These are phyloP conservation scores for Drosophila gaucha DNA, from an alignment of 2,888 invertebrate genomes.

Conservation along the genomic window DNA sequence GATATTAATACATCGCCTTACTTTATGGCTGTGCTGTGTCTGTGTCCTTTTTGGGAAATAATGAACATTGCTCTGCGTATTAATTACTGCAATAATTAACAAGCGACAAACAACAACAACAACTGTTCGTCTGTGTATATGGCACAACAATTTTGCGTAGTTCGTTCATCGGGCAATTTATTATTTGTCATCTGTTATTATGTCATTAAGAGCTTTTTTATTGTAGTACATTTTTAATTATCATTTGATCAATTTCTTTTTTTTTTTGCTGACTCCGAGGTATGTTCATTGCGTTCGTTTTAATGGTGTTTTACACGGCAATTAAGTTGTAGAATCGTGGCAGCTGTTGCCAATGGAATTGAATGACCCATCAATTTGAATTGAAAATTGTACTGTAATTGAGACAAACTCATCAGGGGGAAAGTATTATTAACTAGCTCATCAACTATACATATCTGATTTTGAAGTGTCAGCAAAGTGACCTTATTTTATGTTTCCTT, in stretches of 20 bases:
- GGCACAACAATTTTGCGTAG: slow-evolving; percentile 63
- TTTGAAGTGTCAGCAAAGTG: background rate
- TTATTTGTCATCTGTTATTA: slow-evolving; percentile 81
- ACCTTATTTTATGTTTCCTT: background rate
- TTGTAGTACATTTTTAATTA: slow-evolving; percentile 72
- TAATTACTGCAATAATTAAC: slow-evolving; percentile 77
- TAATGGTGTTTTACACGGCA: slow-evolving; percentile 66
- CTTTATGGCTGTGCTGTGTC: slow-evolving; percentile 31
- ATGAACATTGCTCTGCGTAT: slow-evolving; percentile 69
- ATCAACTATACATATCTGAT: background rate
- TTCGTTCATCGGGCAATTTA: slow-evolving; percentile 65
- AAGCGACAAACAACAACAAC: slow-evolving; percentile 45
- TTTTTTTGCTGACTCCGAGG: background rate
- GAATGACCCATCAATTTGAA: slow-evolving; percentile 47
- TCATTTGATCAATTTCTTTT: slow-evolving; percentile 67
- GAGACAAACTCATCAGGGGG: slow-evolving; percentile 16
- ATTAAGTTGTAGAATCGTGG: slow-evolving; percentile 60
- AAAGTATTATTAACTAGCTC: slow-evolving; percentile 17
- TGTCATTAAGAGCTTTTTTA: slow-evolving; percentile 71
- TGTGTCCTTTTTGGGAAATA: slow-evolving; percentile 48
- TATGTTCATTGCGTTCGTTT: slow-evolving; percentile 37
- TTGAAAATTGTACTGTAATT: slow-evolving; percentile 33
- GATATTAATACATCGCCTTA: slow-evolving; percentile 49
- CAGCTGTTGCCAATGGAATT: slow-evolving; percentile 42
- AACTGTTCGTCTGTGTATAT: slow-evolving; percentile 22